These are phyloP conservation scores for Lampris megalopsis DNA, from an alignment of 2,113 vertebrate genomes.

Conservation along the genomic window DNA sequence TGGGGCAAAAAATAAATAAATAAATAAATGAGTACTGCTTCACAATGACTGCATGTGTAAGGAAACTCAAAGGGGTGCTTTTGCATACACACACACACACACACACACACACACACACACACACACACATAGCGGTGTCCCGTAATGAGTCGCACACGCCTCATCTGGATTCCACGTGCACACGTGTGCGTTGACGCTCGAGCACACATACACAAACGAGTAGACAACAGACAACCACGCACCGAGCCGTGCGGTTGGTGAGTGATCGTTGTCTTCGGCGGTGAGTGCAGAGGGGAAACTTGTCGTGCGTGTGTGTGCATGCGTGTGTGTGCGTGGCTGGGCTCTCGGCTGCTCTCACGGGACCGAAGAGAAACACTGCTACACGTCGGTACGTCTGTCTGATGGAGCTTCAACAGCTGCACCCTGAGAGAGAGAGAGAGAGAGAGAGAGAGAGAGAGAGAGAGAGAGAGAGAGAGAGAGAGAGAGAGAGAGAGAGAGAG, in stretches of 20 bases:
- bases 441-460: background rate
- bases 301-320: no score
- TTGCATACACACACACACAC: background rate
- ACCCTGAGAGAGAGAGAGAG: constrained; percentile 49
- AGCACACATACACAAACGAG: no score
- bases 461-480: background rate
- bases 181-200: no score
- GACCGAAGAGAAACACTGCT: background rate
- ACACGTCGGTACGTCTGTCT: constrained; percentile 36
- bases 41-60: background rate
- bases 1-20: background rate
- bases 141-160: background rate
- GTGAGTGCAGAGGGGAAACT: no score
- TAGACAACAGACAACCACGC: no score
- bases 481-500: constrained; percentile 18
- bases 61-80: background rate
- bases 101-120: constrained; percentile 5
- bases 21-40: background rate
- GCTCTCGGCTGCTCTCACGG: background rate
- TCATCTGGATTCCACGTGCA: background rate
- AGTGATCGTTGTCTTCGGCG: no score
- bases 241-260: no score
- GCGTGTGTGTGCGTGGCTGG: no score
- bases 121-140: background rate
- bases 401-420: constrained; percentile 23